Percentiles rank a stretch among this genome's conserved stretches.
Evolutionary conservation across 1,140 invertebrate species (phyloP).

Genomic region (Dryas iulia): DNA sequence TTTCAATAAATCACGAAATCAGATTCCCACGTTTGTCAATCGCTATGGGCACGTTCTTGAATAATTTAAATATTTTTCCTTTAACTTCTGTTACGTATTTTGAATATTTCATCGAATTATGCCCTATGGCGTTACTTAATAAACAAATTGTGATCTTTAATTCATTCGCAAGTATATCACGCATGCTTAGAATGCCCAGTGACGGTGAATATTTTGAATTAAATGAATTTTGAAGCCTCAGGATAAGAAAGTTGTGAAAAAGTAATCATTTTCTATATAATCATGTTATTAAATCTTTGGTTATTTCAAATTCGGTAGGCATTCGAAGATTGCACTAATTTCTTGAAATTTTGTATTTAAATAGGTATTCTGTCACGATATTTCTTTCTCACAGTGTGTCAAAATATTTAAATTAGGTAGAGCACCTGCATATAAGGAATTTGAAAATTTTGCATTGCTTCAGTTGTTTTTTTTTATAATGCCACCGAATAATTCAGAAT

Average conservation of each 20-base stretch:
- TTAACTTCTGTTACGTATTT: neutral
- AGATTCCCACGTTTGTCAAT: conserved; percentile 38
- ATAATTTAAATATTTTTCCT: conserved; percentile 26
- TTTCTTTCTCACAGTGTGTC: conserved; percentile 14
- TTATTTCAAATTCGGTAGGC: conserved; percentile 26
- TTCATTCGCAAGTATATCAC: conserved; percentile 7
- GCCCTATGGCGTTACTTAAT: conserved; percentile 11
- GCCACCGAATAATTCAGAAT: neutral
- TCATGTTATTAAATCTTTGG: neutral
- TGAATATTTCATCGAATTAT: conserved; percentile 22
- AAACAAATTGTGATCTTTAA: conserved; percentile 1
- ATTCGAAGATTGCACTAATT: conserved; percentile 23
- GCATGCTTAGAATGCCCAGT: neutral
- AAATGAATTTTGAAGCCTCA: neutral
- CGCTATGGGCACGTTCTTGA: conserved; percentile 11
- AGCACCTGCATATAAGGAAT: neutral
- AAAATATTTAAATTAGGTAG: neutral
- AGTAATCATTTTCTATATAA: neutral
- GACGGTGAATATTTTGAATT: neutral
- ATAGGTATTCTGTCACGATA: neutral
- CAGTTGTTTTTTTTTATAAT: too few species aligned
- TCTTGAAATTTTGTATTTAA: conserved; percentile 4
- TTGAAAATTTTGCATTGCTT: neutral
- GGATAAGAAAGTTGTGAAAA: neutral
- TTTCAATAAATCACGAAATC: conserved; percentile 26